Evolutionary conservation across 2,113 vertebrate species (phyloP).

Genomic region (Oreochromis spilurus): DNA sequence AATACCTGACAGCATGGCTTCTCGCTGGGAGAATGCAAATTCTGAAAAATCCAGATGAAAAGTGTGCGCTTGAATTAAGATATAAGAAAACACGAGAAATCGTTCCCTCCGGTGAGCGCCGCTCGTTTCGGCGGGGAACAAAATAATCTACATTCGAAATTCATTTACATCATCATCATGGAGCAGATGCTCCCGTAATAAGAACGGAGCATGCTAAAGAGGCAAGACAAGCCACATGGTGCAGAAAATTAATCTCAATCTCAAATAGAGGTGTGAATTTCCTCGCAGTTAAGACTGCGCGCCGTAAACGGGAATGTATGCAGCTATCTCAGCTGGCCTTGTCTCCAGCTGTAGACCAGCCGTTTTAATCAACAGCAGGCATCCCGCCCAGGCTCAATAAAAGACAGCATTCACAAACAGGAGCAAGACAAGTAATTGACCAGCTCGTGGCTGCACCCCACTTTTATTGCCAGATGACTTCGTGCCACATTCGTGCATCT

Average conservation of each 20-base stretch:
- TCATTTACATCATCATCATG: conserved; percentile 70
- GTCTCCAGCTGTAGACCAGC: conserved; percentile 63
- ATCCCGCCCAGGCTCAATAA: conserved; percentile 69
- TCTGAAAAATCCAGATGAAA: conserved; percentile 38
- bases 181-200: conserved; percentile 66
- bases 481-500: conserved; percentile 27
- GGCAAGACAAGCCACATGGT: conserved; percentile 67
- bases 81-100: conserved; percentile 46
- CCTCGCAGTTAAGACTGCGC: conserved; percentile 40
- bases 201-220: conserved; percentile 61
- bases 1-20: conserved; percentile 57
- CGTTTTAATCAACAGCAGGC: conserved; percentile 73
- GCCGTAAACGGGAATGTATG: conserved; percentile 48
- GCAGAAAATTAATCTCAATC: conserved; percentile 73
- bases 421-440: conserved; percentile 66
- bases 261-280: conserved; percentile 65
- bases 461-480: conserved; percentile 68
- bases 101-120: conserved; percentile 23
- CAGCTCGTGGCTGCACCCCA: conserved; percentile 48
- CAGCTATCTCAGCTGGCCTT: conserved; percentile 53
- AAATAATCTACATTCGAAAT: conserved; percentile 64
- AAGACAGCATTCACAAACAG: conserved; percentile 68
- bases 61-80: conserved; percentile 50
- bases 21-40: conserved; percentile 47
- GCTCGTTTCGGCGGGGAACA: conserved; percentile 59